Conservation (phyloP, 2,888 invertebrate species). For the Neoascia interrupta region DNA sequence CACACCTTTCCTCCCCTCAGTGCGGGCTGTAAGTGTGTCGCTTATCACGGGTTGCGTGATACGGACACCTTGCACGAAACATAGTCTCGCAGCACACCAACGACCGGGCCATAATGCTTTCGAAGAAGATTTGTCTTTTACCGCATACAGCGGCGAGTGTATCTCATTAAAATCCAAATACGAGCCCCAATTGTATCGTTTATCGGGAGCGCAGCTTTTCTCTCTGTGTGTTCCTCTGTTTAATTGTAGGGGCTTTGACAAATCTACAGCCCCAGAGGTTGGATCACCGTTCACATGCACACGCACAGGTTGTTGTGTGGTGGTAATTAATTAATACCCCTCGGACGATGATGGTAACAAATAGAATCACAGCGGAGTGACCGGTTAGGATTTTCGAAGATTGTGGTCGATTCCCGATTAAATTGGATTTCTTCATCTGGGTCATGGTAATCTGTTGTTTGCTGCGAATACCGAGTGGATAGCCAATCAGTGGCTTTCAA, state of each 20-base stretch:
- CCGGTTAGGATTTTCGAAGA: conserved; percentile 29
- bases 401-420: conserved; percentile 27
- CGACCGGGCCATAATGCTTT: conserved; percentile 20
- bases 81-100: conserved; percentile 25
- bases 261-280: conserved; percentile 42
- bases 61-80: conserved; percentile 64
- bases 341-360: conserved; percentile 38
- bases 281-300: neutral
- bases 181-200: conserved; percentile 63
- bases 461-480: neutral
- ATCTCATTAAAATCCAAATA: conserved; percentile 65
- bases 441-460: conserved; percentile 26
- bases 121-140: conserved; percentile 65
- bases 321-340: conserved; percentile 63
- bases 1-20: conserved; percentile 18
- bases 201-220: conserved; percentile 30
- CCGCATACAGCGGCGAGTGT: conserved; percentile 27
- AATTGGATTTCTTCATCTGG: conserved; percentile 16
- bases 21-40: too few species aligned
- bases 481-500: neutral
- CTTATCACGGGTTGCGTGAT: conserved; percentile 61
- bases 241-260: conserved; percentile 59
- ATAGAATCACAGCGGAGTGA: conserved; percentile 25
- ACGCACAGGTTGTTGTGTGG: neutral
- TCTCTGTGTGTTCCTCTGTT: conserved; percentile 17